Percentiles rank a stretch among this genome's conserved stretches.
Evolutionary conservation across 2,113 vertebrate species (phyloP).

Genomic region (Larimichthys polyactis): DNA sequence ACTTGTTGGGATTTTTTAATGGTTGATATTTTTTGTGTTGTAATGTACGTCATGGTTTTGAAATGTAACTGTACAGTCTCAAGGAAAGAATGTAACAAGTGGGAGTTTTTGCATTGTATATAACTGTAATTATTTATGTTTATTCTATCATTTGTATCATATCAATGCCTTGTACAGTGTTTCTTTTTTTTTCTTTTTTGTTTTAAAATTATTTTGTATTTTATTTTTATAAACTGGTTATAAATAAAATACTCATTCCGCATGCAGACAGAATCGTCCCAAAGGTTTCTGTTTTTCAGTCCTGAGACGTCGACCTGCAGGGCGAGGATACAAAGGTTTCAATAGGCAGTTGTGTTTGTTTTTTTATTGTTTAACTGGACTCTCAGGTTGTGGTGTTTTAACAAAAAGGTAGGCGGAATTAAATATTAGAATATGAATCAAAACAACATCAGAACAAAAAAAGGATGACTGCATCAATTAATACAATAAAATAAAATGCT

Average conservation of each 20-base stretch:
- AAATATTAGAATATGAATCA: neutral
- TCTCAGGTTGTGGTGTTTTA: neutral
- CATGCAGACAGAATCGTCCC: constrained; percentile 87
- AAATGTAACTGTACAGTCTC: constrained; percentile 80
- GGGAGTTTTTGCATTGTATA: constrained; percentile 89
- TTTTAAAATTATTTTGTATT: constrained; percentile 99
- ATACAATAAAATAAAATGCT: neutral
- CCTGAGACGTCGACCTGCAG: neutral
- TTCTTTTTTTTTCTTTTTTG: constrained; percentile 91
- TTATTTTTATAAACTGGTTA: constrained; percentile 99
- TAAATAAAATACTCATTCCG: constrained; percentile 99
- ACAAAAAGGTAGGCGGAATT: neutral
- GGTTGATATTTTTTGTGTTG: constrained; percentile 69
- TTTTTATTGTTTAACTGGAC: neutral
- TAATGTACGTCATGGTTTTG: constrained; percentile 73
- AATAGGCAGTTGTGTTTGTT: neutral
- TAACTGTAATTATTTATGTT: constrained; percentile 99
- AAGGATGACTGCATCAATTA: neutral
- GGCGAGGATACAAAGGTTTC: neutral
- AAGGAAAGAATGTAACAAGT: constrained; percentile 82
- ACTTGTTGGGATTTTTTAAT: constrained; percentile 61
- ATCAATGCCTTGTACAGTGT: constrained; percentile 99
- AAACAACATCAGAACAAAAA: neutral
- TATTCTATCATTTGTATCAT: constrained; percentile 95
- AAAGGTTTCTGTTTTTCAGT: constrained; percentile 22